A percentile compares a stretch with the other conserved stretches of the same genome.
Conservation (phyloP, 2,797 vertebrate genomes). For the Echeneis naucrates region DNA sequence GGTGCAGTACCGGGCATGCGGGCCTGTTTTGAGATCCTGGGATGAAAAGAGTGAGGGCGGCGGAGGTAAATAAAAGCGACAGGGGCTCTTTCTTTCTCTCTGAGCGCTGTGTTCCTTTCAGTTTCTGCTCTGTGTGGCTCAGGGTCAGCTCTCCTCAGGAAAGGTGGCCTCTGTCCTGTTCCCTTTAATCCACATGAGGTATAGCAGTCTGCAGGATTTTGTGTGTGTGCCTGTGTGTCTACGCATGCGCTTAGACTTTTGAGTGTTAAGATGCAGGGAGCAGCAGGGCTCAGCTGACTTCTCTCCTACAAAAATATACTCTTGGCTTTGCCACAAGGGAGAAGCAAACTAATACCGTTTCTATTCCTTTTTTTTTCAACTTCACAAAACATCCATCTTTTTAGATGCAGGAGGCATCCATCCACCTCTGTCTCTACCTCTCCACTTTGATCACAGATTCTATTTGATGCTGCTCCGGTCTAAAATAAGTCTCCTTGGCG, state of each 20-base stretch:
- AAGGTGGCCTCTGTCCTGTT: conserved; percentile 75
- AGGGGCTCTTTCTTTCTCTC: conserved; percentile 72
- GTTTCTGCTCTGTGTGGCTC: conserved; percentile 50
- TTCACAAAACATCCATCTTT: conserved; percentile 73
- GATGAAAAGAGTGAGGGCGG: conserved; percentile 87
- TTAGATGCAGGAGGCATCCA: conserved; percentile 68
- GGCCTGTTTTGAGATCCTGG: conserved; percentile 86
- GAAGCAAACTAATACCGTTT: conserved; percentile 69
- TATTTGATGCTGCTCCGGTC: conserved; percentile 81
- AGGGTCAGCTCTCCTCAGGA: conserved; percentile 79
- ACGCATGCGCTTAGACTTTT: conserved; percentile 27
- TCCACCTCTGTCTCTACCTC: conserved; percentile 71
- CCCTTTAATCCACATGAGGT: conserved; percentile 85
- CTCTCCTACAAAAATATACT: conserved; percentile 72
- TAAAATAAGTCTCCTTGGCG: conserved; percentile 79
- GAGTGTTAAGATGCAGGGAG: conserved; percentile 50
- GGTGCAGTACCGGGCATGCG: conserved; percentile 71
- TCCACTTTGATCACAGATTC: conserved; percentile 84
- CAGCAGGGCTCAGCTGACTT: conserved; percentile 72
- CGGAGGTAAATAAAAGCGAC: conserved; percentile 88
- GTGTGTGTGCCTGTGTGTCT: not conserved
- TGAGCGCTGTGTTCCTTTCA: conserved; percentile 51
- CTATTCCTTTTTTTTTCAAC: conserved; percentile 63
- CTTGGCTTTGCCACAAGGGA: conserved; percentile 72
- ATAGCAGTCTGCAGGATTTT: conserved; percentile 69